Evolutionary conservation across 2,797 vertebrate species (phyloP).

Genomic region (Hyperoplus immaculatus): DNA sequence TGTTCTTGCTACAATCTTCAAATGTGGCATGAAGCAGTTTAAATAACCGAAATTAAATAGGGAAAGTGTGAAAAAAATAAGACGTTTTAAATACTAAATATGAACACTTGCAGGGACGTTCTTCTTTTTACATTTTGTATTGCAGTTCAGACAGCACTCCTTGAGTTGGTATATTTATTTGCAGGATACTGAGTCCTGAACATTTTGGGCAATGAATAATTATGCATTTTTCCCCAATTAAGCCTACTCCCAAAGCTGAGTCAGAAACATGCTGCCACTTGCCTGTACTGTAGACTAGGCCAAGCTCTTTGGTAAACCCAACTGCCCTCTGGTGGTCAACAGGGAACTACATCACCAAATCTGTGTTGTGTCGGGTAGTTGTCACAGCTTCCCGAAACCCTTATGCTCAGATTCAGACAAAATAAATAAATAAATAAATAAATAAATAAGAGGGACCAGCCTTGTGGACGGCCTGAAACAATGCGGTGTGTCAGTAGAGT

Average conservation of each 20-base stretch:
- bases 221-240: no score
- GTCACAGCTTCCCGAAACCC: background rate
- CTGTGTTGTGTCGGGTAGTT: background rate
- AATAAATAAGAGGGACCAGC: background rate
- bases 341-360: background rate
- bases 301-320: background rate
- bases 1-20: background rate
- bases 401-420: background rate
- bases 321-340: slow-evolving; percentile 59
- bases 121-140: background rate
- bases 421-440: background rate
- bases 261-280: background rate
- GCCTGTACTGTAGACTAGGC: background rate
- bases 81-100: slow-evolving; percentile 4
- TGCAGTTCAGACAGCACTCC: background rate
- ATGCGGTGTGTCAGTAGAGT: background rate
- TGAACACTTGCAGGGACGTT: background rate
- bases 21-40: slow-evolving; percentile 3
- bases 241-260: background rate
- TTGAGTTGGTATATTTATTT: background rate
- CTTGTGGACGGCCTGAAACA: rapidly evolving
- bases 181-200: background rate
- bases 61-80: background rate
- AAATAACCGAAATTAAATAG: slow-evolving; percentile 9
- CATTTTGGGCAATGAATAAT: background rate